Conservation (phyloP, 1,140 invertebrate genomes). For the Telenomus remus region DNA sequence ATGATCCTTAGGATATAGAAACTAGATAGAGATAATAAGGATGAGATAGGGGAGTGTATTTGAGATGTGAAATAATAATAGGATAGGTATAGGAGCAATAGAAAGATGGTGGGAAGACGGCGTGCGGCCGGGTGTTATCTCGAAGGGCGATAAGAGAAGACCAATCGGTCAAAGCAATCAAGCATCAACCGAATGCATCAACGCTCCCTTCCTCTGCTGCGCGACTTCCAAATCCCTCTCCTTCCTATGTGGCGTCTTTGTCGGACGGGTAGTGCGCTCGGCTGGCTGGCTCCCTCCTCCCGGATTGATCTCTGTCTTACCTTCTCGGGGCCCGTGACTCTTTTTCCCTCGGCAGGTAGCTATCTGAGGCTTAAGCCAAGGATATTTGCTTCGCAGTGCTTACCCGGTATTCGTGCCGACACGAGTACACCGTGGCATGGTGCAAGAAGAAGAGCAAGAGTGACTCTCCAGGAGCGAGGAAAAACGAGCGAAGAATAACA, state of each 20-base stretch:
- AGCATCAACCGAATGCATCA: conserved; percentile 27
- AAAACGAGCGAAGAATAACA: conserved; percentile 55
- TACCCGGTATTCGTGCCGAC: conserved; percentile 60
- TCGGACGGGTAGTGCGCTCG: conserved; percentile 12
- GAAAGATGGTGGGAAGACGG: background rate
- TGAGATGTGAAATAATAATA: too few relatives aligned
- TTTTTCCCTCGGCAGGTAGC: conserved; percentile 51
- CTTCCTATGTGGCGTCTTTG: conserved; percentile 29
- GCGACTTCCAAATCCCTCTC: conserved; percentile 43
- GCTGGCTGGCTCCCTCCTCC: conserved; percentile 32
- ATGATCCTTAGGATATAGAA: too few relatives aligned
- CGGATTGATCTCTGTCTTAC: conserved; percentile 34
- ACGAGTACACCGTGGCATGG: conserved; percentile 52
- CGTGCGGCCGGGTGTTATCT: conserved; percentile 8
- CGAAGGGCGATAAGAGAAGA: conserved; percentile 11
- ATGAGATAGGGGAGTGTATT: too few relatives aligned
- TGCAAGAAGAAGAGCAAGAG: conserved; percentile 60
- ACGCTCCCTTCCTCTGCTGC: conserved; percentile 31
- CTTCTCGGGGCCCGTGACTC: conserved; percentile 33
- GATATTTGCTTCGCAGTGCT: conserved; percentile 62
- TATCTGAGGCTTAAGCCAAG: conserved; percentile 53
- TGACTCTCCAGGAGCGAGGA: conserved; percentile 56
- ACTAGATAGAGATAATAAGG: too few relatives aligned
- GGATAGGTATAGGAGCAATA: too few relatives aligned
- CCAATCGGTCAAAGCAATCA: conserved; percentile 38